Base-by-base conservation (phyloP, 2,888 invertebrate species). In the Rotaria macrura region DNA sequence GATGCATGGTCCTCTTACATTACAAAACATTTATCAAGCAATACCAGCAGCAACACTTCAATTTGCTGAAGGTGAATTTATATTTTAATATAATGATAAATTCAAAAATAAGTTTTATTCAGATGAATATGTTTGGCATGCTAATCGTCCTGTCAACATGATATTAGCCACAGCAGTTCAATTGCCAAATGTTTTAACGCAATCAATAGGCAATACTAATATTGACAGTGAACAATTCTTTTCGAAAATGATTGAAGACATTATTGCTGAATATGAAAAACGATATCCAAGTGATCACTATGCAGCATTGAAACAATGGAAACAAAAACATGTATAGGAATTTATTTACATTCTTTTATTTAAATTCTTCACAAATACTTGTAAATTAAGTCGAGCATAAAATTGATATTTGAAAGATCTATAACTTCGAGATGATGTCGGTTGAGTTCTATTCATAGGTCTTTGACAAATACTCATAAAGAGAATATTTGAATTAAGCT, bases 91-190 rank as follows among this genome's bases (percentile, higher is more conserved):
- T n/a, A 14, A 65, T 2, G 14, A 47, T 14, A 47, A 47, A 23
- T 65, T 34, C n/a, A 12, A 5, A n/a, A 40, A 43, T n/a, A 14
- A 43, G 6, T 79, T 14, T 43, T 40, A 6, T 79, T 9, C n/a
- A 79, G 79, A 79, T n/a, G 79, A 79, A 79, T 79, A 79, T 79
- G 79, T 79, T 43, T 79, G 79, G 79, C 79, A 79, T 79, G 79
- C 40, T 25, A 79, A 79, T 43, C 79, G 79, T 43, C 79, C 79
- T 5, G 79, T 43, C 2, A 79, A 79, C 34, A 43, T 79, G 40
- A 79, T 79, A 14, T 79, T 79, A 79, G 79, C 79, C 4, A 79
- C 79, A 25, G 79, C 25, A 43, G 79, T 79, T 43, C 79, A 79
- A 79, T n/a, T 79, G 43, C 79, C 79, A 79, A 79, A 79, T 79